phyloP scores from a whole-genome alignment of 2,113 vertebrate genomes.

The Entomyzon cyanotis region DNA sequence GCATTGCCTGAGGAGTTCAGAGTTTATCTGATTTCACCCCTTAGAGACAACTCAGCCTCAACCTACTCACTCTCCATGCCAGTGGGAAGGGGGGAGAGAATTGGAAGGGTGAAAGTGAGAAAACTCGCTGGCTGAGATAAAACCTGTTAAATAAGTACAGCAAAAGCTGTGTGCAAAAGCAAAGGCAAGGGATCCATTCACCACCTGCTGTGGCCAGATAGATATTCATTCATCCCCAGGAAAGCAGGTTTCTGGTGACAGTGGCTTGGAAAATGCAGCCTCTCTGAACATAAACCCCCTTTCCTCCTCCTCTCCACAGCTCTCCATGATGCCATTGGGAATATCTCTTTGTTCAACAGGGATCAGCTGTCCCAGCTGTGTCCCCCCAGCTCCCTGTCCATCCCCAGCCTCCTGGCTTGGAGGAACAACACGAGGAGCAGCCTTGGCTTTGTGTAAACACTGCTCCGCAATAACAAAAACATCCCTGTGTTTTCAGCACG shows the following conservation, averaged over 20 bases:
- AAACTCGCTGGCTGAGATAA: neutral
- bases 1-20: neutral
- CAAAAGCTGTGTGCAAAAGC: neutral
- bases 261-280: fast-evolving
- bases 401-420: neutral
- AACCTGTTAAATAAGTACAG: neutral
- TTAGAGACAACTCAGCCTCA: fast-evolving
- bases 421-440: neutral
- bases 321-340: too few species aligned
- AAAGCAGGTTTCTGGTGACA: neutral
- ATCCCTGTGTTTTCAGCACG: fast-evolving
- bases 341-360: neutral
- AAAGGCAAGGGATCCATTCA: neutral
- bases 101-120: neutral
- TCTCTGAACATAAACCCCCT: fast-evolving
- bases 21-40: neutral
- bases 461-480: neutral
- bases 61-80: fast-evolving
- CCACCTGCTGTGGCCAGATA: neutral
- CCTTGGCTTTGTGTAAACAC: neutral
- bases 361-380: neutral
- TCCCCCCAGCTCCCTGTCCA: neutral
- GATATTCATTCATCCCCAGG: neutral
- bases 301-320: neutral
- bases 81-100: fast-evolving